phyloP scores from a whole-genome alignment of 1,140 invertebrate genomes.

The Agrypnia vestita region DNA sequence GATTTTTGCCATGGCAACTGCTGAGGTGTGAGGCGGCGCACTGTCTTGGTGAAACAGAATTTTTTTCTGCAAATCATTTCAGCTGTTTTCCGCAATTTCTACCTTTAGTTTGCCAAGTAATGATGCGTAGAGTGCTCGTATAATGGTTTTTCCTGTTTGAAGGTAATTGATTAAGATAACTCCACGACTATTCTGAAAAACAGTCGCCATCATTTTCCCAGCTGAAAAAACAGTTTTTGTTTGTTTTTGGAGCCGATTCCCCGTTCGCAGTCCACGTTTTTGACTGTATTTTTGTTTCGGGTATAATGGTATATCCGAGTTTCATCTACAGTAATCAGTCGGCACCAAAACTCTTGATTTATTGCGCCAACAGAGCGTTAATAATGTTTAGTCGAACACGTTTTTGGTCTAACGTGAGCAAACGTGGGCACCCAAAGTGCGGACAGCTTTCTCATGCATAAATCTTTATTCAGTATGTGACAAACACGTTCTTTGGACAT shows the following conservation, averaged over 20 bases:
- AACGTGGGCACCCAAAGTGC: too few species aligned
- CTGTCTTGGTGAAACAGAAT: conserved; percentile 61
- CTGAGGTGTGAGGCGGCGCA: conserved; percentile 62
- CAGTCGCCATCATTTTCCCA: conserved; percentile 62
- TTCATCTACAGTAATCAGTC: neutral
- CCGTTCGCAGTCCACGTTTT: conserved; percentile 62
- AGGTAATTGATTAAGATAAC: conserved; percentile 62
- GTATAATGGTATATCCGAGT: too few species aligned
- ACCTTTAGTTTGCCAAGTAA: neutral
- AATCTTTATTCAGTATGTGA: too few species aligned
- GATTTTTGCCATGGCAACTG: conserved; percentile 63
- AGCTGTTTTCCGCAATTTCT: neutral
- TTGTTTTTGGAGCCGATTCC: conserved; percentile 63
- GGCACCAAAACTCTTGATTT: neutral
- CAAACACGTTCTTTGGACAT: too few species aligned
- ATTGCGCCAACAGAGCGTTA: too few species aligned
- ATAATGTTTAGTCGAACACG: too few species aligned
- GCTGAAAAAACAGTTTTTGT: conserved; percentile 63
- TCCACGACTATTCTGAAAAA: conserved; percentile 65
- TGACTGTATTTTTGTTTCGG: too few species aligned
- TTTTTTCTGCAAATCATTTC: conserved; percentile 27
- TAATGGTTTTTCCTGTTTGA: too few species aligned
- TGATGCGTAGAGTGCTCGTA: conserved; percentile 36
- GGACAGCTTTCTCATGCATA: too few species aligned
- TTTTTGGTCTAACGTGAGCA: too few species aligned